Percentiles rank a stretch among this genome's conserved stretches.
Conservation (phyloP, 2,797 vertebrate species). For the Anabacerthia variegaticeps region DNA sequence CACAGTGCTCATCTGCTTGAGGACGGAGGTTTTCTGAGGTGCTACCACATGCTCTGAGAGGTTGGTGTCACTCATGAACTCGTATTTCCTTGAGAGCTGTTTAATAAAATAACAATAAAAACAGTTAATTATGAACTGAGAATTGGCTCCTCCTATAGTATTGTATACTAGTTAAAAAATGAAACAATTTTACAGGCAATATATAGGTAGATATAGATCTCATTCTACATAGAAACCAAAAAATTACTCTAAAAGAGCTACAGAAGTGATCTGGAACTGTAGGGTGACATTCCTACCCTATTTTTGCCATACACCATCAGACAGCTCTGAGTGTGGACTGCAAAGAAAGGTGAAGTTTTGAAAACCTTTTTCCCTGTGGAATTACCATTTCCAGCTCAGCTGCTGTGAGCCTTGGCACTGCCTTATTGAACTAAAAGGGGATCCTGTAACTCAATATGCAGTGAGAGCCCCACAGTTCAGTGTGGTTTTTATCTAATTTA, state of each 20-base stretch:
- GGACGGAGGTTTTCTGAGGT: conserved; percentile 72
- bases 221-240: not conserved
- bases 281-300: not conserved
- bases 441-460: not conserved
- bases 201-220: not conserved
- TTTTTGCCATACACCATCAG: not conserved
- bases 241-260: not conserved
- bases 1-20: conserved; percentile 87
- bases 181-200: not conserved
- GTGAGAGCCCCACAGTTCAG: not conserved
- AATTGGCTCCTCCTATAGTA: not conserved
- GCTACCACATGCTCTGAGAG: conserved; percentile 82
- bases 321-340: not conserved
- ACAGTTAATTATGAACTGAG: not conserved
- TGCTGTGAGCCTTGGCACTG: not conserved
- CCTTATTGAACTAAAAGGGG: not conserved
- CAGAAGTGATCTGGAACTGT: not conserved
- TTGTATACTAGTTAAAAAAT: not conserved
- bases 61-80: conserved; percentile 98
- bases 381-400: not conserved
- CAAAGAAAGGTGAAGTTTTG: not conserved
- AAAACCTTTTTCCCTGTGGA: not conserved
- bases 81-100: conserved; percentile 94
- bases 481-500: not conserved
- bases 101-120: conserved; percentile 3